Conservation (phyloP, 1,140 invertebrate genomes). For the Orius laevigatus region DNA sequence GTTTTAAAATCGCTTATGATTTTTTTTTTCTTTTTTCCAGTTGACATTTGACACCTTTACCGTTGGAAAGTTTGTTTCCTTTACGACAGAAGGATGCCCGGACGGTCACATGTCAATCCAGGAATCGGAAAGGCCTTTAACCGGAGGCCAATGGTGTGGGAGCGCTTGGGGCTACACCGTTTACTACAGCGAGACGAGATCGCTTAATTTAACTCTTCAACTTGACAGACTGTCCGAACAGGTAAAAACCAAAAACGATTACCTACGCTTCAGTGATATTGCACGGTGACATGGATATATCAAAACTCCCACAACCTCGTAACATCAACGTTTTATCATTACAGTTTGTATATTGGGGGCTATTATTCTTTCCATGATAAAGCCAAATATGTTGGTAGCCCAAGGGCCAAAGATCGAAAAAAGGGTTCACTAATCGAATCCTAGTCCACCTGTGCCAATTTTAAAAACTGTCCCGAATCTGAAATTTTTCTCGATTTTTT, state of each 20-base stretch:
- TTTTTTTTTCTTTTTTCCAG: constrained; percentile 30
- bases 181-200: constrained; percentile 66
- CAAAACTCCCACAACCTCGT: too few relatives aligned
- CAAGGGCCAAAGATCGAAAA: too few relatives aligned
- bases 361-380: too few relatives aligned
- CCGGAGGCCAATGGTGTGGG: constrained; percentile 69
- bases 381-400: too few relatives aligned
- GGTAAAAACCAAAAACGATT: constrained; percentile 28
- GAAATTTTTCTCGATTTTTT: too few relatives aligned
- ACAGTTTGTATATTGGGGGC: too few relatives aligned
- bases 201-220: constrained; percentile 55
- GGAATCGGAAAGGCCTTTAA: constrained; percentile 48
- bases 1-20: neutral
- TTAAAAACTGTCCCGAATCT: too few relatives aligned
- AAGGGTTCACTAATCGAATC: too few relatives aligned
- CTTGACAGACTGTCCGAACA: constrained; percentile 53
- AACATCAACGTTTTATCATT: too few relatives aligned
- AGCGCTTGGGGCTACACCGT: constrained; percentile 69
- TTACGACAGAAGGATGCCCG: constrained; percentile 60
- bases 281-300: too few relatives aligned
- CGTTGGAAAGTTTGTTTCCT: constrained; percentile 66
- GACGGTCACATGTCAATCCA: constrained; percentile 64
- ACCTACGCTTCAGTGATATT: neutral
- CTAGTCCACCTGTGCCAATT: too few relatives aligned
- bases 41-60: constrained; percentile 75